Conservation (phyloP, 2,797 vertebrate species). For the Gymnoscopelus braueri region DNA sequence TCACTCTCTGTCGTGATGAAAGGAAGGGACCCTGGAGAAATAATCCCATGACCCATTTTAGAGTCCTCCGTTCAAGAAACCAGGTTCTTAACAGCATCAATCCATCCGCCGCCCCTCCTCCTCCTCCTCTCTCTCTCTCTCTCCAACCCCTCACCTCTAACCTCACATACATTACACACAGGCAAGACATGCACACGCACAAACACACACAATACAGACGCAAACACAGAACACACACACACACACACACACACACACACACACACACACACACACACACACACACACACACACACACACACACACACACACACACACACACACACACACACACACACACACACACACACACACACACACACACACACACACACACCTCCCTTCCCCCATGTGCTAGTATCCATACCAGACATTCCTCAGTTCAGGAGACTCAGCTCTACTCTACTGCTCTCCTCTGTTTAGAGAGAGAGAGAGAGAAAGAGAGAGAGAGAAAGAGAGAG, state of each 20-base stretch:
- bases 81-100: slow-evolving; percentile 4
- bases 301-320: slow-evolving; percentile 19
- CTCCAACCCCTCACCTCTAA: slow-evolving; percentile 57
- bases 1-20: no score
- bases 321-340: slow-evolving; percentile 24
- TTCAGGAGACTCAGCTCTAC: slow-evolving; percentile 54
- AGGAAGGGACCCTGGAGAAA: slow-evolving; percentile 6
- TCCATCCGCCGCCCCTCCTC: slow-evolving; percentile 10
- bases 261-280: not conserved
- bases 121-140: slow-evolving; percentile 22
- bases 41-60: slow-evolving; percentile 35
- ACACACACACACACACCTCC: slow-evolving; percentile 14
- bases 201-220: slow-evolving; percentile 10
- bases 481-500: slow-evolving; percentile 1
- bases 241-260: not conserved
- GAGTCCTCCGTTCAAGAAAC: slow-evolving; percentile 44
- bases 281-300: slow-evolving; percentile 1
- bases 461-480: slow-evolving; percentile 36
- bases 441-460: slow-evolving; percentile 57
- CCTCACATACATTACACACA: slow-evolving; percentile 12
- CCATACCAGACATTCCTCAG: slow-evolving; percentile 75
- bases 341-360: slow-evolving; percentile 17
- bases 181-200: slow-evolving; percentile 6
- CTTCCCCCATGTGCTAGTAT: slow-evolving; percentile 58
- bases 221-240: slow-evolving; percentile 5